phyloP scores from a whole-genome alignment of 2,113 vertebrate species.

The Oncorhynchus gorbuscha region DNA sequence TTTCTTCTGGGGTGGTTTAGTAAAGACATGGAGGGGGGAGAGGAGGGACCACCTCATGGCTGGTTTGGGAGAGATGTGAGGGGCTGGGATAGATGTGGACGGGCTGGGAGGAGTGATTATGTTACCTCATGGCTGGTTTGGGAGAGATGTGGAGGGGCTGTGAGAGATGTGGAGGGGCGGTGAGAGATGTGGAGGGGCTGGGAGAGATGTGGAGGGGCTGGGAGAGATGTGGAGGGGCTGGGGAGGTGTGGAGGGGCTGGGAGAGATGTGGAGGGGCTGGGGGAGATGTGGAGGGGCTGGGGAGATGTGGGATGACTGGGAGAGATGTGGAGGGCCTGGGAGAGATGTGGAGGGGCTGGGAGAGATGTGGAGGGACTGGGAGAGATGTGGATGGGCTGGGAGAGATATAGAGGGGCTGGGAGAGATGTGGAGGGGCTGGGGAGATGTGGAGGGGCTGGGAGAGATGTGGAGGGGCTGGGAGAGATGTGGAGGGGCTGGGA shows the following conservation, averaged over 20 bases:
- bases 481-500: slow-evolving; percentile 4
- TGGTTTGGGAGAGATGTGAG: background rate
- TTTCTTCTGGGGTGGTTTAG: background rate
- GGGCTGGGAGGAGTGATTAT: slow-evolving; percentile 28
- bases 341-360: background rate
- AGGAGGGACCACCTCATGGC: slow-evolving; percentile 17
- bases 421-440: no score
- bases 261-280: slow-evolving; percentile 6
- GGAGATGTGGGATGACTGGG: slow-evolving; percentile 9
- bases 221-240: background rate
- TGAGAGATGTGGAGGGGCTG: background rate
- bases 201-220: background rate
- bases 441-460: no score
- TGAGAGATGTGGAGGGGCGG: background rate
- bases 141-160: slow-evolving; percentile 1
- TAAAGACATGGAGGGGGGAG: slow-evolving; percentile 7
- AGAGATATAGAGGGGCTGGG: no score
- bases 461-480: no score
- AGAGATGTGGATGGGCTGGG: no score
- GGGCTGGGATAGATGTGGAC: background rate
- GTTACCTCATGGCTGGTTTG: background rate
- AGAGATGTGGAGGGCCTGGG: background rate
- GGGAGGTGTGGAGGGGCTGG: background rate
- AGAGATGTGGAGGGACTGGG: slow-evolving; percentile 2
- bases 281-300: slow-evolving; percentile 2